phyloP scores from a whole-genome alignment of 2,888 invertebrate genomes.

The Melolontha melolontha region DNA sequence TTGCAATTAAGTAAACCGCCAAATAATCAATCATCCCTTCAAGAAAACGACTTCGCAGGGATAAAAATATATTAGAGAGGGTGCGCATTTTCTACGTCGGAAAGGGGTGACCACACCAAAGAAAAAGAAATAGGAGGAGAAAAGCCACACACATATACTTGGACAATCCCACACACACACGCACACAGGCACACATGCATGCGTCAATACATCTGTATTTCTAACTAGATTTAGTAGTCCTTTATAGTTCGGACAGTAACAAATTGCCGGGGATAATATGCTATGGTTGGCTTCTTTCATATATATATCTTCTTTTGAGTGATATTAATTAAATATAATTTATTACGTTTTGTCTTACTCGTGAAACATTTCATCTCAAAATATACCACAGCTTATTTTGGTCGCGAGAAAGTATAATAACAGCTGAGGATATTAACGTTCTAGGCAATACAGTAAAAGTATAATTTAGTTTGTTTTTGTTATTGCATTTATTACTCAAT shows the following conservation, averaged over 20 bases:
- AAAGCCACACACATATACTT: conserved; percentile 23
- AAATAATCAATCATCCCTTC: conserved; percentile 60
- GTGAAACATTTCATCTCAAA: too few species aligned
- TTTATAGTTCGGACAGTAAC: conserved; percentile 38
- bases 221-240: conserved; percentile 36
- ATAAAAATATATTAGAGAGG: conserved; percentile 54
- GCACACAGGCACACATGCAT: conserved; percentile 7
- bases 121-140: conserved; percentile 13
- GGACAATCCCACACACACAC: not conserved
- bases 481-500: too few species aligned
- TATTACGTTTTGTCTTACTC: conserved; percentile 7
- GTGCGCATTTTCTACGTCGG: conserved; percentile 18
- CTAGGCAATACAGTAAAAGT: too few species aligned
- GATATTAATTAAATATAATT: conserved; percentile 19
- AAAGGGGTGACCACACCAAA: conserved; percentile 13
- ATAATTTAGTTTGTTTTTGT: too few species aligned
- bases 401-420: too few species aligned
- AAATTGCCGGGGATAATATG: conserved; percentile 35
- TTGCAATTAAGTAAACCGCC: conserved; percentile 59
- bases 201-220: conserved; percentile 11
- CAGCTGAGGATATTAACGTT: too few species aligned
- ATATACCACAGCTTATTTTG: too few species aligned
- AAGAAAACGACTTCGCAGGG: conserved; percentile 51
- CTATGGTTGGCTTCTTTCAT: conserved; percentile 6
- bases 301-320: not conserved